Conservation (phyloP, 2,113 vertebrate species). For the Aspiorhynchus laticeps region DNA sequence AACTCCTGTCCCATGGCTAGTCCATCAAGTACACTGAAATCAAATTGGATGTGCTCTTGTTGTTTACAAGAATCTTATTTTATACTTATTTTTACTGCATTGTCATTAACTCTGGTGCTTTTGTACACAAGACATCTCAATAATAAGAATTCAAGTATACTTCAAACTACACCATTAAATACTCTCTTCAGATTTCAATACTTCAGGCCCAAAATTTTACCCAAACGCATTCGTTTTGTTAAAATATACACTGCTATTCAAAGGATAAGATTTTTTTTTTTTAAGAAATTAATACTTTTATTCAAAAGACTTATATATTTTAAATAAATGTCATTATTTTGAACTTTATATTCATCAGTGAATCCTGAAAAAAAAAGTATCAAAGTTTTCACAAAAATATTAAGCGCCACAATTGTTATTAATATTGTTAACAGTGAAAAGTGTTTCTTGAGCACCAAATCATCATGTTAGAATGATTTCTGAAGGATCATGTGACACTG, state of each 20-base stretch:
- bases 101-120: background rate
- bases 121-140: background rate
- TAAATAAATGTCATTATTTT: background rate
- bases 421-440: background rate
- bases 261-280: background rate
- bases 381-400: background rate
- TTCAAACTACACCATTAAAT: background rate
- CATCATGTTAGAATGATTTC: background rate
- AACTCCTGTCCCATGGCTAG: constrained; percentile 28
- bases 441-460: background rate
- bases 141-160: background rate
- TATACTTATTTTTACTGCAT: background rate
- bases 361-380: background rate
- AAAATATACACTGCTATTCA: background rate
- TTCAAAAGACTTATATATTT: background rate
- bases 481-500: background rate
- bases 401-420: background rate
- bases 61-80: constrained; percentile 20
- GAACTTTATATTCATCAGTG: background rate
- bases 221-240: background rate
- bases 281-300: background rate
- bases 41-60: background rate
- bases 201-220: background rate
- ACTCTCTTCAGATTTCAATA: background rate
- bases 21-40: constrained; percentile 23